Evolutionary conservation across 2,888 invertebrate genomes (phyloP), one percentile per base, ranked within the genome.

Genomic region (Campaea margaritaria): DNA sequence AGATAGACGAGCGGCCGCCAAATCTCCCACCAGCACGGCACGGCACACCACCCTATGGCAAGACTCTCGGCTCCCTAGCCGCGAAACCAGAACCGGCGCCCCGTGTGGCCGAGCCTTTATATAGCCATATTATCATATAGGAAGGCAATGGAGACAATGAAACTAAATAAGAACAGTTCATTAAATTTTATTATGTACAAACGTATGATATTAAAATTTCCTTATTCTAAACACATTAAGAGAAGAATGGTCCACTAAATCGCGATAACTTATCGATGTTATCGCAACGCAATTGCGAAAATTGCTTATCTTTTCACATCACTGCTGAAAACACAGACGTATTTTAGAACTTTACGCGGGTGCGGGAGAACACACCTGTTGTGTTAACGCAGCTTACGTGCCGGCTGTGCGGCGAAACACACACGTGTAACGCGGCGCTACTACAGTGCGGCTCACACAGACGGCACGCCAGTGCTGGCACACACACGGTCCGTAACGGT

Each of bases 121-220:
- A n/a, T n/a, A n/a, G n/a, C n/a, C n/a, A n/a, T n/a, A n/a, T n/a
- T n/a, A n/a, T 14, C 21, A 16, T 36, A 47, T 36, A 3, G 10
- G 36, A 12, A 36, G n/a, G n/a, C n/a, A 36, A 12, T 7, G 3
- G 10, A 12, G n/a, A 2, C 12, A 47, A 16, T 0, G 21, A 38
- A 48, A 16, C 9, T 9, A 12, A 38, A 48, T n/a, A 36, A 11
- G 7, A 49, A 48, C 36, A 48, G 36, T 38, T 1, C 15, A 21
- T 38, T 48, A 38, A 39, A 48, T 13, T 48, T 48, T 38, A 48
- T 48, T 48, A 48, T 38, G 38, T 48, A 48, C 48, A 48, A 39
- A 47, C 36, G 38, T 27, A 38, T 10, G 7, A 21, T 5, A 31
- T 31, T 21, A 21, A 31, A 9, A 31, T 27, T 27, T 27, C 2